Base-by-base conservation (phyloP, 2,888 invertebrate genomes). In the Ceratothoa steindachneri region DNA sequence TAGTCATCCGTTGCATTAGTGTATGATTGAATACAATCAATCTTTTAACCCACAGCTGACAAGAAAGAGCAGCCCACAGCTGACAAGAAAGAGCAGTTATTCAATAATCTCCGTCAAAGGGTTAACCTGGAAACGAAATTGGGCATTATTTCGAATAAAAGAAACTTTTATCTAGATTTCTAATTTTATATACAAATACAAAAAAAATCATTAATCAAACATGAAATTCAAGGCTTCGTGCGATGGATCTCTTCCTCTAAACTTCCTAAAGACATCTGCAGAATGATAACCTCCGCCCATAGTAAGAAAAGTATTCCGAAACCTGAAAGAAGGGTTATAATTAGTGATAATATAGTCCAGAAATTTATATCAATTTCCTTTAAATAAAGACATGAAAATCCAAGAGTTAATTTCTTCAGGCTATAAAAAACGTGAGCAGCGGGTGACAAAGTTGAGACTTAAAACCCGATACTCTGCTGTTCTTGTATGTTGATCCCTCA, bases 231-330 rank as follows among this genome's bases (percentile, higher is more conserved):
- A 85, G 0, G 94, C 93, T 82, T 92, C 90, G 0, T 91, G 90
- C 0, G 92, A 92, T 0, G 96, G 96, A 85, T 97, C 96, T 68
- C 97, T 88, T 0, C 97, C 97, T 79, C 94, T 88, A 85, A 97
- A 97, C 82, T 91, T 88, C 73, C 96, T 87, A 85, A 97, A 97
- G 4, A 94, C 89, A 86, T 96, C 93, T 77, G 89, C 89, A 0
- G 93, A 90, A 80, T 92, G 89, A 80, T 90, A 89, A 77, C 91
- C 90, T 2, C 96, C 95, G 5, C 95, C 95, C 1, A 89, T 87
- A 0, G 92, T 88, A 77, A 97, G 87, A 85, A 92, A 93, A 1
- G 93, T 94, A 73, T 93, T 90, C 80, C 91, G 88, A 83, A 91
- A 95, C 76, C 88, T 81, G 86, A 80, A 78, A 88, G 83, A 53